These are phyloP conservation scores for Cydia pomonella DNA, from an alignment of 1,140 invertebrate genomes.

Conservation along the genomic window DNA sequence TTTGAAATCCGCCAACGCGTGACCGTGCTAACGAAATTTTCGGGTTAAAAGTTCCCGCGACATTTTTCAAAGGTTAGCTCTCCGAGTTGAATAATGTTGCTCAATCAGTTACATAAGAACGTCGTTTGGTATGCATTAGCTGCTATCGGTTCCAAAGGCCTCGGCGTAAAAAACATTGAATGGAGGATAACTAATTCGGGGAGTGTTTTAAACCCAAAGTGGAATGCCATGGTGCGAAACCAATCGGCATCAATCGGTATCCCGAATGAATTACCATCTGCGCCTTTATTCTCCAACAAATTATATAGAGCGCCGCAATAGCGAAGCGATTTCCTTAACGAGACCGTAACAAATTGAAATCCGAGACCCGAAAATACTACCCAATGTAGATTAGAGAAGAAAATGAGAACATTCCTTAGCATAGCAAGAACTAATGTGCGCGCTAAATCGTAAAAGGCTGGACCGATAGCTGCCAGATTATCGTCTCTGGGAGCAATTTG, in stretches of 20 bases:
- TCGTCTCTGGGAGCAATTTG: slow-evolving; percentile 67
- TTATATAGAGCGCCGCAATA: slow-evolving; percentile 40
- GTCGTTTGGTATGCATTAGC: slow-evolving; percentile 12
- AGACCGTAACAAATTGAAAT: slow-evolving; percentile 52
- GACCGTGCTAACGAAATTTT: slow-evolving; percentile 15
- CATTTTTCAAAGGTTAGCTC: slow-evolving; percentile 20
- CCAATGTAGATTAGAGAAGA: slow-evolving; percentile 55
- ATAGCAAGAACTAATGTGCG: slow-evolving; percentile 54
- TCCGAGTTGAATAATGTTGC: slow-evolving; percentile 11
- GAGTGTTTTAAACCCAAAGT: slow-evolving; percentile 16
- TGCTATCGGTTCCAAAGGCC: neutral
- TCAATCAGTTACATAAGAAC: slow-evolving; percentile 18
- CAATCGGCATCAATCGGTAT: slow-evolving; percentile 28
- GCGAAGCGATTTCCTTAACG: slow-evolving; percentile 44
- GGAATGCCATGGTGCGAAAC: neutral
- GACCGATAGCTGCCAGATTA: slow-evolving; percentile 62
- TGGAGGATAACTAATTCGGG: neutral
- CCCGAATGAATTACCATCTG: slow-evolving; percentile 30
- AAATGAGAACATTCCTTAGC: slow-evolving; percentile 59
- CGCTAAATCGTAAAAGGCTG: slow-evolving; percentile 40
- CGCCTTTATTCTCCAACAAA: slow-evolving; percentile 34
- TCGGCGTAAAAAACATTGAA: slow-evolving; percentile 6
- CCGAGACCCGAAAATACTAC: slow-evolving; percentile 50
- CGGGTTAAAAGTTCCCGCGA: slow-evolving; percentile 12
- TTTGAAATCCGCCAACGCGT: slow-evolving; percentile 24